These are phyloP conservation scores for Phalera bucephala DNA, from an alignment of 2,888 invertebrate species.

Conservation along the genomic window DNA sequence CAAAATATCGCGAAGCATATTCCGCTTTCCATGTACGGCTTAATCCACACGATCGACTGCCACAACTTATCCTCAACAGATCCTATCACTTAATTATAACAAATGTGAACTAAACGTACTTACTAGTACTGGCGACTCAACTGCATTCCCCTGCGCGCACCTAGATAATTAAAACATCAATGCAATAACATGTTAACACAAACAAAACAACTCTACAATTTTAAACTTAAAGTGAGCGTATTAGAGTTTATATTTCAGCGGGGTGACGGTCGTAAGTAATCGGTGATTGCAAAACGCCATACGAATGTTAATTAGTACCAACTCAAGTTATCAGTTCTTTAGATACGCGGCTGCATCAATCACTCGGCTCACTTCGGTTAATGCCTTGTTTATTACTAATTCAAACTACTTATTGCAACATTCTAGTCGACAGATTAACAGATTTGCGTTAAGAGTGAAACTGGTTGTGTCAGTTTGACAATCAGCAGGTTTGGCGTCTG, in stretches of 20 bases:
- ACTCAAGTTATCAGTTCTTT: conserved; percentile 16
- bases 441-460: conserved; percentile 1
- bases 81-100: conserved; percentile 1
- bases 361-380: conserved; percentile 7
- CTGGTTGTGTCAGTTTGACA: conserved; percentile 1
- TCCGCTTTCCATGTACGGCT: too few species aligned
- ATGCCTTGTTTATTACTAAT: conserved; percentile 4
- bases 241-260: not conserved
- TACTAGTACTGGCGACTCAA: conserved; percentile 23
- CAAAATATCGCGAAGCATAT: too few species aligned
- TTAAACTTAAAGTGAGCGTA: not conserved
- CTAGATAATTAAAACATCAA: not conserved
- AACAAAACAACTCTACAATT: not conserved
- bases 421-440: conserved; percentile 1
- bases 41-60: not conserved
- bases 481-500: not conserved
- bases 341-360: conserved; percentile 21
- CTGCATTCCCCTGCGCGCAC: conserved; percentile 34
- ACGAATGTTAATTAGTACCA: conserved; percentile 21
- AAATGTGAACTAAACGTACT: conserved; percentile 1
- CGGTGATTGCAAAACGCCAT: not conserved
- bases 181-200: not conserved
- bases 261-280: not conserved
- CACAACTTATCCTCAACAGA: not conserved
- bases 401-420: conserved; percentile 4